phyloP scores from a whole-genome alignment of 1,140 invertebrate species.

The Drosophila simulans region DNA sequence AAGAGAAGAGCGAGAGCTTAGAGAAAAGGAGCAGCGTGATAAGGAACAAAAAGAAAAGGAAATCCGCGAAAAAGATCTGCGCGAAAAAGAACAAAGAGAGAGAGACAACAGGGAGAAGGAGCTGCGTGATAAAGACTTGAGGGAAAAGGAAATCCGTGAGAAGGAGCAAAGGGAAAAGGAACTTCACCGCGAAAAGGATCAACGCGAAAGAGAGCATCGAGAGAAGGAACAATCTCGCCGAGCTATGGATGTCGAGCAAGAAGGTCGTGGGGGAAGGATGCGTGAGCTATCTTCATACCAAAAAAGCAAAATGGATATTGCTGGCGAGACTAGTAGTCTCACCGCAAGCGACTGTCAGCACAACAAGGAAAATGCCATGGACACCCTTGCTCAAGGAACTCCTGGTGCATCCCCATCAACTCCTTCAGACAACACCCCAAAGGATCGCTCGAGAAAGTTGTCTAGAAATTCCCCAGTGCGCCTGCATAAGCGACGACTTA shows the following conservation, averaged over 20 bases:
- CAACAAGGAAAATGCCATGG: conserved; percentile 77
- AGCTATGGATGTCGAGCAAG: conserved; percentile 30
- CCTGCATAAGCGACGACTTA: conserved; percentile 90
- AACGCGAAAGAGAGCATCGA: conserved; percentile 37
- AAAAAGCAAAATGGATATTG: conserved; percentile 66
- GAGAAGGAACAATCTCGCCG: conserved; percentile 37
- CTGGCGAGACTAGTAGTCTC: conserved; percentile 56
- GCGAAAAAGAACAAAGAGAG: conserved; percentile 84
- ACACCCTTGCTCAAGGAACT: conserved; percentile 16
- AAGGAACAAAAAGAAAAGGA: conserved; percentile 77
- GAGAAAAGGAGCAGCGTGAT: conserved; percentile 82
- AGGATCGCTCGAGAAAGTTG: conserved; percentile 69
- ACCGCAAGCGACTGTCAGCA: conserved; percentile 60
- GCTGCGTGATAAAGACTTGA: conserved; percentile 48
- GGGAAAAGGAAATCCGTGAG: conserved; percentile 47
- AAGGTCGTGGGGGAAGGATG: conserved; percentile 64
- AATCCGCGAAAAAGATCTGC: conserved; percentile 68
- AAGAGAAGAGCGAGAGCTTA: conserved; percentile 78
- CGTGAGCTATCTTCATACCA: conserved; percentile 66
- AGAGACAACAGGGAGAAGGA: conserved; percentile 77
- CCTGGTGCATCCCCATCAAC: conserved; percentile 4
- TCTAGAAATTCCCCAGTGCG: conserved; percentile 87
- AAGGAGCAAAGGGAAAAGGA: conserved; percentile 51
- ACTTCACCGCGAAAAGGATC: conserved; percentile 53
- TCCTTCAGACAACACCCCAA: conserved; percentile 23